Conservation (phyloP, 2,113 vertebrate species). For the Colossoma macropomum region DNA sequence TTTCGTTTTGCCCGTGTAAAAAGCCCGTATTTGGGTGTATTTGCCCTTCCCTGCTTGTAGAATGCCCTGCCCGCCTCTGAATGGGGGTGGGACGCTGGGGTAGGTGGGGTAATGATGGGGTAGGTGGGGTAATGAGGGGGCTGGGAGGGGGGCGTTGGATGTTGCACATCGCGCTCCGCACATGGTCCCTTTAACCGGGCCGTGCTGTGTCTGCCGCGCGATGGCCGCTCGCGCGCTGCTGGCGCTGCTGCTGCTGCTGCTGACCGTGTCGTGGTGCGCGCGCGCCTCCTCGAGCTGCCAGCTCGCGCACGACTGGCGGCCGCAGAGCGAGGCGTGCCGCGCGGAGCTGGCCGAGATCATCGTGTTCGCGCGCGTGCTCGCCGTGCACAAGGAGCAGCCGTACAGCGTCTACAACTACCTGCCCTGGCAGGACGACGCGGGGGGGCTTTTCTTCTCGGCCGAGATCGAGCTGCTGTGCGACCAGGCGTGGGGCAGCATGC, state of each 20-base stretch:
- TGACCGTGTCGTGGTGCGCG: conserved; percentile 58
- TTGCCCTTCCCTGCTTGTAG: no score
- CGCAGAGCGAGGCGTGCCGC: conserved; percentile 84
- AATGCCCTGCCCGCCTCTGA: not conserved
- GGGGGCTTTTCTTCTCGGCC: conserved; percentile 80
- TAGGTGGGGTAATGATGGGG: no score
- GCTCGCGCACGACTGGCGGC: conserved; percentile 84
- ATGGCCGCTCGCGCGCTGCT: conserved; percentile 33
- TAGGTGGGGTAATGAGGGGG: no score
- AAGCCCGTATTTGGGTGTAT: no score
- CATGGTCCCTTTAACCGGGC: not conserved
- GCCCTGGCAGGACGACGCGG: conserved; percentile 79
- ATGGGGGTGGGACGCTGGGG: not conserved
- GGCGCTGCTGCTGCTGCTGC: conserved; percentile 51
- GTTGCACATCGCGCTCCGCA: not conserved
- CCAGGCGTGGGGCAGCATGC: conserved; percentile 87
- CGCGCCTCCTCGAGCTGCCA: conserved; percentile 74
- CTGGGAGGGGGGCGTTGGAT: not conserved
- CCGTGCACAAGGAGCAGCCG: conserved; percentile 79
- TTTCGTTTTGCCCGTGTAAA: no score
- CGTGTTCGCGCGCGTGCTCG: conserved; percentile 81
- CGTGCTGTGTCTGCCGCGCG: not conserved
- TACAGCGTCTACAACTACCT: conserved; percentile 83
- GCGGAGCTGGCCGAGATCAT: conserved; percentile 85
- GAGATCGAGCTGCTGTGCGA: conserved; percentile 85